A percentile compares a stretch with the other conserved stretches of the same genome.
These are phyloP conservation scores for Sinonovacula constricta DNA, from an alignment of 1,140 invertebrate species.

Conservation along the genomic window DNA sequence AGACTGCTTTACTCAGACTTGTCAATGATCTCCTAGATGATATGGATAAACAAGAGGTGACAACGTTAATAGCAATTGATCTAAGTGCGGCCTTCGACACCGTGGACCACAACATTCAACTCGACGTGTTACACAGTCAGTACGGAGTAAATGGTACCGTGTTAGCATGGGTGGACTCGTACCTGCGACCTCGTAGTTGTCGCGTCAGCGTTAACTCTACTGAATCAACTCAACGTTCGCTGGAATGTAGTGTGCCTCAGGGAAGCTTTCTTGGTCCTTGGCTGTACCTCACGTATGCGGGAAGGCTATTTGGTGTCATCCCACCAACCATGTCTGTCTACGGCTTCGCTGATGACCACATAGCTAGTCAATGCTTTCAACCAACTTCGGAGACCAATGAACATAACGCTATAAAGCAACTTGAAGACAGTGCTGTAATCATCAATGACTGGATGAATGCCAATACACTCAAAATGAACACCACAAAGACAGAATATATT, in stretches of 20 bases:
- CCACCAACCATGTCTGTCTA: no score
- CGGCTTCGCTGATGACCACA: no score
- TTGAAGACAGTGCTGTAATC: no score
- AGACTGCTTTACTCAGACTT: no score
- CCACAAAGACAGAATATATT: not conserved
- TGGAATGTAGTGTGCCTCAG: not conserved
- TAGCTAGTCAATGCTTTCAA: no score
- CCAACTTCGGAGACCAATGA: no score
- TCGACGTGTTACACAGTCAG: not conserved
- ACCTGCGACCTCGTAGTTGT: no score
- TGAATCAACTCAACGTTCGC: not conserved
- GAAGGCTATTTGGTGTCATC: not conserved
- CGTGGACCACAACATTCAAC: no score
- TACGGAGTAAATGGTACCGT: not conserved
- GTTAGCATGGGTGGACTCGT: not conserved
- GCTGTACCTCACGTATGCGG: not conserved
- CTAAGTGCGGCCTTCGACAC: no score
- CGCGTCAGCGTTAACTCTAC: not conserved
- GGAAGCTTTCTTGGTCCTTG: not conserved
- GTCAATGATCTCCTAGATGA: no score
- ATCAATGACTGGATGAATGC: no score
- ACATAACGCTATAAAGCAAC: no score
- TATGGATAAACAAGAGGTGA: constrained; percentile 23
- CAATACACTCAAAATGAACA: not conserved
- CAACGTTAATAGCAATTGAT: constrained; percentile 17